These are phyloP conservation scores for Brachionus asplanchnoidis DNA, from an alignment of 1,140 invertebrate genomes.

Conservation along the genomic window DNA sequence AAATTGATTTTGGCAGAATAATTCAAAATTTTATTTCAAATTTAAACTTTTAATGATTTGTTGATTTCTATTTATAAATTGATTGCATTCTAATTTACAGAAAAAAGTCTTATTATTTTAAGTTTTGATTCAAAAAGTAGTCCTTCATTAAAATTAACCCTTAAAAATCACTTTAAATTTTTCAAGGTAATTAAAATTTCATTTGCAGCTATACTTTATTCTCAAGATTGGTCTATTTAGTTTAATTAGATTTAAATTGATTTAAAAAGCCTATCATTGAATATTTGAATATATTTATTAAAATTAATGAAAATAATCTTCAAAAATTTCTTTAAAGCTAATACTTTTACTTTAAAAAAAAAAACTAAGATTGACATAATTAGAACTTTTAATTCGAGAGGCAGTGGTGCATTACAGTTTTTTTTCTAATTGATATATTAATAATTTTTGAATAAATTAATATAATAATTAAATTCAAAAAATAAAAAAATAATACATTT, in stretches of 20 bases:
- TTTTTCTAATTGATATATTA: neutral
- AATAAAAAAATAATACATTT: neutral
- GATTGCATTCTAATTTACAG: neutral
- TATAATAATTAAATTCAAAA: neutral
- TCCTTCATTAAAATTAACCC: neutral
- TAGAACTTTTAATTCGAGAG: neutral
- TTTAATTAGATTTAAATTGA: neutral
- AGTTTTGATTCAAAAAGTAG: neutral
- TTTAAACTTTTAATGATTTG: neutral
- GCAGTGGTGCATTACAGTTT: neutral
- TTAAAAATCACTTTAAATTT: neutral
- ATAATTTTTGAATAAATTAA: neutral
- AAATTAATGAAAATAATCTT: neutral
- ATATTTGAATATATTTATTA: neutral
- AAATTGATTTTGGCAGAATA: too few species aligned
- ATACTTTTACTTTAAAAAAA: neutral
- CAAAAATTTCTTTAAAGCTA: neutral
- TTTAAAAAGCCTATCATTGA: neutral
- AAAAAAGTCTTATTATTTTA: neutral
- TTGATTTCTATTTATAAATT: neutral
- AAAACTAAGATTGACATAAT: neutral
- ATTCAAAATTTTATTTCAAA: too few species aligned
- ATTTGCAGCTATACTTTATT: neutral
- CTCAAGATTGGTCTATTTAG: neutral
- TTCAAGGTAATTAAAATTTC: neutral